Evolutionary conservation across 30 jellyfish, hydroid and myxozoan species (phyloP), one percentile per base, ranked within the genome.

Genomic region (Turritopsis dohrnii): DNA sequence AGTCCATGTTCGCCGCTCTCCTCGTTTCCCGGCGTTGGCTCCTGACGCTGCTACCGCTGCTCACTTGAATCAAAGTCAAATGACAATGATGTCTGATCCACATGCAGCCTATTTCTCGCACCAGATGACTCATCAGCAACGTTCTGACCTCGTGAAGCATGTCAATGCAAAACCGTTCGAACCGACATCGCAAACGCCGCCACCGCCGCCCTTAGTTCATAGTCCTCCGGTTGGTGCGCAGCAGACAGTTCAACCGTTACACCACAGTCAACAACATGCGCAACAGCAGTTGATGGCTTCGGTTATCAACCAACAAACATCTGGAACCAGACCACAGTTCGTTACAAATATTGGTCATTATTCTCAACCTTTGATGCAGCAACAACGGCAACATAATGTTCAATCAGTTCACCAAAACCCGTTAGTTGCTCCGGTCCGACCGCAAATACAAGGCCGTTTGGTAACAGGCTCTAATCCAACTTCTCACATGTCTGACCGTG

Each of bases 91-190:
- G 54, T 41, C 66, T 18, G 87, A 80, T 29, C 87, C 79, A 18
- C 28, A 60, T n/a, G 60, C 60, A 41, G 60, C 60, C 9, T 41
- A 41, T 41, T 13, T 41, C 13, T 31, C 79, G 16, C 54, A 26
- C 3, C 92, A 76, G 20, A 19, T 76, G 82, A 54, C 81, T 21
- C 83, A 25, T 52, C 86, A 83, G 82, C 83, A 90, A 16, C 94
- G 90, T 71, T 88, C 99, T 1, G 96, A 88, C 83, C 71, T 94
- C 79, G 86, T 89, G 65, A 94, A 94, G 41, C 99, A 94, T 65
- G 99, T 94, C 25, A 79, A 94, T 74, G 99, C 99, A 20, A 94
- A 94, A 79, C 99, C 99, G 28, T 94, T 94, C 88, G 93, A 94
- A 81, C 99, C 99, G 1, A 92, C 96, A 71, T 84, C 97, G 25